Percentiles rank a stretch among this genome's conserved stretches.
These are phyloP conservation scores for Pammene fasciana DNA, from an alignment of 2,888 invertebrate genomes.

Conservation along the genomic window DNA sequence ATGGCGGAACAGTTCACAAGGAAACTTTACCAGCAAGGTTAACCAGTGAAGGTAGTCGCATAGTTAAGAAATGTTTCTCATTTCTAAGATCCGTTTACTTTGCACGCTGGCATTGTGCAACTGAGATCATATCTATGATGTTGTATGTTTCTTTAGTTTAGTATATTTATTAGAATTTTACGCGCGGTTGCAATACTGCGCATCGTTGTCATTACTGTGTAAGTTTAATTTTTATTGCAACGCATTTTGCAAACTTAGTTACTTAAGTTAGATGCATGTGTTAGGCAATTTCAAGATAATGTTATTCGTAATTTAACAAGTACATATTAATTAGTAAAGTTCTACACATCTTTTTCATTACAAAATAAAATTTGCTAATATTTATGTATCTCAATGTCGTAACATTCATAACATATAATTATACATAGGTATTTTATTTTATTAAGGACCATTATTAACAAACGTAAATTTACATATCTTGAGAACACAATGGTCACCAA, in stretches of 20 bases:
- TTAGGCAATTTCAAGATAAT: not conserved
- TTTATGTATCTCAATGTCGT: too few relatives aligned
- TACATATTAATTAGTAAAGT: not conserved
- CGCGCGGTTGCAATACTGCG: constrained; percentile 7
- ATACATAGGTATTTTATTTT: too few relatives aligned
- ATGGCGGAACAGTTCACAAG: constrained; percentile 70
- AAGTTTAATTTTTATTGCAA: constrained; percentile 1
- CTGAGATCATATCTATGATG: constrained; percentile 18
- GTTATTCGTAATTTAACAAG: not conserved
- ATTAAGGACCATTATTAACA: too few relatives aligned
- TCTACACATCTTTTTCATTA: too few relatives aligned
- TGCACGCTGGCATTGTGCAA: constrained; percentile 36
- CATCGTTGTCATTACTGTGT: constrained; percentile 10
- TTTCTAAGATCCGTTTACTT: constrained; percentile 54
- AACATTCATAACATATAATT: too few relatives aligned
- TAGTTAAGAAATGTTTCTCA: constrained; percentile 68
- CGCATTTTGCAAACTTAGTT: constrained; percentile 13
- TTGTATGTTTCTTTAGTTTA: constrained; percentile 2
- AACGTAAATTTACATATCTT: too few relatives aligned
- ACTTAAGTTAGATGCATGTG: too few relatives aligned
- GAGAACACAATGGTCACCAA: too few relatives aligned
- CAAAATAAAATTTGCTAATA: too few relatives aligned
- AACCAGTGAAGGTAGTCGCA: constrained; percentile 68
- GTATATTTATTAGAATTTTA: not conserved
- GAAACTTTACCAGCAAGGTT: constrained; percentile 72